phyloP scores from a whole-genome alignment of 2,797 vertebrate genomes.

The Alfaro cultratus region DNA sequence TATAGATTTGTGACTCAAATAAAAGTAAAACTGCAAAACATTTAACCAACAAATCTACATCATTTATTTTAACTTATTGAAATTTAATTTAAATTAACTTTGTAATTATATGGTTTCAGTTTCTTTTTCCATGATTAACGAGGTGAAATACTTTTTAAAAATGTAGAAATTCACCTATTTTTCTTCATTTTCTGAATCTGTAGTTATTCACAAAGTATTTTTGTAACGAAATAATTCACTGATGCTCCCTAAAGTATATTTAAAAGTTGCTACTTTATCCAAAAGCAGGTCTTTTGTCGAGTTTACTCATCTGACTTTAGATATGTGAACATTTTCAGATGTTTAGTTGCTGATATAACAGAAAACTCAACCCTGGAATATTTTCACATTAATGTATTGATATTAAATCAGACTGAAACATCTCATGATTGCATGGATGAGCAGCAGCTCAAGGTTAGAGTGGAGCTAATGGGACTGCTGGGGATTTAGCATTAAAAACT shows the following conservation, averaged over 20 bases:
- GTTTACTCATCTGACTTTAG: not conserved
- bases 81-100: not conserved
- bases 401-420: not conserved
- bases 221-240: not conserved
- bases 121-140: not conserved
- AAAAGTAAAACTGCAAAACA: no score
- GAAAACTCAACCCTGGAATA: not conserved
- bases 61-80: not conserved
- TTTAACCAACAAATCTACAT: not conserved
- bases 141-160: not conserved
- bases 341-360: not conserved
- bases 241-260: not conserved
- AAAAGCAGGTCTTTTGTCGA: not conserved
- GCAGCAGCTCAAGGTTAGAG: slow-evolving; percentile 2
- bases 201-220: not conserved
- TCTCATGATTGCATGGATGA: not conserved
- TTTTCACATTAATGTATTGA: not conserved
- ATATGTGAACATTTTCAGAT: not conserved
- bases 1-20: not conserved
- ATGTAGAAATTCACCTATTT: not conserved
- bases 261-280: not conserved
- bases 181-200: not conserved
- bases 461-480: slow-evolving; percentile 12
- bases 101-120: not conserved
- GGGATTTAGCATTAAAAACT: not conserved